Conservation (phyloP, 1,140 invertebrate genomes). For the Hypothenemus hampei region DNA sequence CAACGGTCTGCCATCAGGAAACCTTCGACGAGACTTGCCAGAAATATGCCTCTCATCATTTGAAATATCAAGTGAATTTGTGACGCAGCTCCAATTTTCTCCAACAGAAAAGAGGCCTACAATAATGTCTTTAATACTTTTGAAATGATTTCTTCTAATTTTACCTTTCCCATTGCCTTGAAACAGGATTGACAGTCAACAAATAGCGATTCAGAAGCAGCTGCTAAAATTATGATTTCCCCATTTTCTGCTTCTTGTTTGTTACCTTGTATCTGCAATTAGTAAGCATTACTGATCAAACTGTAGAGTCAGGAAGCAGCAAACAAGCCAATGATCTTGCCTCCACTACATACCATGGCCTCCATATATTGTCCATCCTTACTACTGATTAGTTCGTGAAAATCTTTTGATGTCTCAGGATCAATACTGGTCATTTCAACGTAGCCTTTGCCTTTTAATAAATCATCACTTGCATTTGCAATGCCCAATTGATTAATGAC, state of each 20-base stretch:
- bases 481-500: conserved; percentile 94
- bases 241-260: conserved; percentile 84
- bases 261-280: conserved; percentile 73
- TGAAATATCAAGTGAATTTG: conserved; percentile 93
- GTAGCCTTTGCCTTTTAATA: conserved; percentile 73
- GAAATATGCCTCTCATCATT: conserved; percentile 53
- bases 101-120: conserved; percentile 70
- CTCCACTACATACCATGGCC: conserved; percentile 48
- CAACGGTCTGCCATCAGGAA: conserved; percentile 89
- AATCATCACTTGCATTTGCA: conserved; percentile 64
- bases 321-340: neutral
- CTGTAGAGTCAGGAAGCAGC: neutral
- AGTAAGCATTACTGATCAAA: neutral
- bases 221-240: conserved; percentile 79
- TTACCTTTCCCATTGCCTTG: conserved; percentile 76
- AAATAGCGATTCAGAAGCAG: conserved; percentile 81
- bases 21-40: conserved; percentile 84
- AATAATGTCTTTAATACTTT: conserved; percentile 50
- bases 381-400: conserved; percentile 80
- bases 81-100: conserved; percentile 62
- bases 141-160: too few species aligned
- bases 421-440: conserved; percentile 97
- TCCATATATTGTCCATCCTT: conserved; percentile 91
- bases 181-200: conserved; percentile 91
- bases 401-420: conserved; percentile 87